phyloP scores from a whole-genome alignment of 2,797 vertebrate species.

The Cossypha caffra region DNA sequence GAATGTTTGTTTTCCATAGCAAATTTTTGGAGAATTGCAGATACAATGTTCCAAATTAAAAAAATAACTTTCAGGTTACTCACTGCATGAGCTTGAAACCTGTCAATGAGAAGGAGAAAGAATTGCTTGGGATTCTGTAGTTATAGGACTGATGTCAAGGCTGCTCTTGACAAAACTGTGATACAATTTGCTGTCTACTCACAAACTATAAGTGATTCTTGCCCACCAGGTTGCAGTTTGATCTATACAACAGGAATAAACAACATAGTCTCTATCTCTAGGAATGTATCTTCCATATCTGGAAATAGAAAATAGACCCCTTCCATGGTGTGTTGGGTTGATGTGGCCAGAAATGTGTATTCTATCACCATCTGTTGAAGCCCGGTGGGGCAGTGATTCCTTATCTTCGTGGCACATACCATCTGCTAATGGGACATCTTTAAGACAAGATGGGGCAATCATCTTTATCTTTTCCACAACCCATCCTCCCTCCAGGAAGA shows the following conservation, averaged over 20 bases:
- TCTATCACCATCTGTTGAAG: no score
- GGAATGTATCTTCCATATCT: not conserved
- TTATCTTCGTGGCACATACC: no score
- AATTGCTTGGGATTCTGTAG: not conserved
- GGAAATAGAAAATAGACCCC: not conserved
- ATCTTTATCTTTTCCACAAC: no score
- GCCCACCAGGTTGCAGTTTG: not conserved
- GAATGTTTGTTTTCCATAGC: not conserved
- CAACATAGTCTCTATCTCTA: not conserved
- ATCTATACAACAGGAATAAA: not conserved
- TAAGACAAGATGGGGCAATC: no score
- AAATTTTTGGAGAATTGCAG: slow-evolving; percentile 53
- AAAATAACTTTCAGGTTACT: slow-evolving; percentile 71
- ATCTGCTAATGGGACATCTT: no score
- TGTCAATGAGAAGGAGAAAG: slow-evolving; percentile 49
- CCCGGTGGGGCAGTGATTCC: no score
- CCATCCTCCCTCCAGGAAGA: no score
- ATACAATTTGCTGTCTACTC: not conserved
- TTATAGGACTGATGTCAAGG: not conserved
- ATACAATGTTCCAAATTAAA: slow-evolving; percentile 75
- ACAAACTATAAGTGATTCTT: not conserved
- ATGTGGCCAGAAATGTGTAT: no score
- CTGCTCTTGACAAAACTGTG: not conserved
- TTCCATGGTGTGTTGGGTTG: not conserved
- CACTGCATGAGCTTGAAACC: slow-evolving; percentile 76